Conservation (phyloP, 1,140 invertebrate genomes). For the Macrocentrus cingulum region DNA sequence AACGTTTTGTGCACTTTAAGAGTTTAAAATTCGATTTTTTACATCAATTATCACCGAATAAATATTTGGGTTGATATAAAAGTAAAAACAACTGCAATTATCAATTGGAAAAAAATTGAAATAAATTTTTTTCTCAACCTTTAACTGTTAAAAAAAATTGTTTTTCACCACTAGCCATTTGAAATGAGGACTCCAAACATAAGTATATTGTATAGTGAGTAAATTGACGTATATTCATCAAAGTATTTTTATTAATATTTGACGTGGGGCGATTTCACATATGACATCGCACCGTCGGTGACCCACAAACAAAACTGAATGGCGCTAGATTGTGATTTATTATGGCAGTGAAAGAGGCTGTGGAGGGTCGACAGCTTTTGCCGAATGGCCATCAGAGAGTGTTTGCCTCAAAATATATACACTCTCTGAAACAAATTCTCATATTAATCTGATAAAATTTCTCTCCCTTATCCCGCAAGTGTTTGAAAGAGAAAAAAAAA, state of each 20-base stretch:
- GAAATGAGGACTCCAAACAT: too few species aligned
- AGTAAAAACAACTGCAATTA: too few species aligned
- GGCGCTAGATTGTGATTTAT: conserved; percentile 33
- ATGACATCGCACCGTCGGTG: conserved; percentile 26
- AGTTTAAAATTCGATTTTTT: too few species aligned
- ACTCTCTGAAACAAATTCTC: background rate
- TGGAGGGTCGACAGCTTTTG: conserved; percentile 12
- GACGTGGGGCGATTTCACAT: conserved; percentile 27
- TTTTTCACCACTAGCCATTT: too few species aligned
- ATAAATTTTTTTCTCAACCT: too few species aligned
- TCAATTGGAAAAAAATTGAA: too few species aligned
- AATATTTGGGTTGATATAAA: too few species aligned
- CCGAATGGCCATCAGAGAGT: background rate
- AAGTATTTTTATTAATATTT: background rate
- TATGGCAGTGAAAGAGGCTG: conserved; percentile 26
- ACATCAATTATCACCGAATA: too few species aligned
- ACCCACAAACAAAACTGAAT: conserved; percentile 32
- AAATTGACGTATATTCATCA: background rate
- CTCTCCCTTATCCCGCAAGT: too few species aligned
- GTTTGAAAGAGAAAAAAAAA: background rate
- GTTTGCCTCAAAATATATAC: background rate
- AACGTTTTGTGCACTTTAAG: too few species aligned
- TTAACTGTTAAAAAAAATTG: too few species aligned
- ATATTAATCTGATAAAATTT: background rate
- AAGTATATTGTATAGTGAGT: background rate